A percentile compares a stretch with the other conserved stretches of the same genome.
Evolutionary conservation across 2,797 vertebrate species (phyloP).

Genomic region (Sebastes ruberrimus): DNA sequence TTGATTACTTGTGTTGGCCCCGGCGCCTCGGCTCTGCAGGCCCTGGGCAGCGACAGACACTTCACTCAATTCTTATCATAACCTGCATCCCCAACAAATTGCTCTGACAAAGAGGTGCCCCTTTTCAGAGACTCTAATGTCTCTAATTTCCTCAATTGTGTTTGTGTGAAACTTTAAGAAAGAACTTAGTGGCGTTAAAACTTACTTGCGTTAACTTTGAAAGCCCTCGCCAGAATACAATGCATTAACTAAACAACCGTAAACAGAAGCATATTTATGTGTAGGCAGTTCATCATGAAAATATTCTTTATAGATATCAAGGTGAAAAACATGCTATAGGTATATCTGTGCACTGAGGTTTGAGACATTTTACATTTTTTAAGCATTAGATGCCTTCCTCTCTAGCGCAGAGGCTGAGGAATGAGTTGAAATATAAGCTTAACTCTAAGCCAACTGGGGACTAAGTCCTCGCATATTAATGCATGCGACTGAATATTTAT

Average conservation of each 20-base stretch:
- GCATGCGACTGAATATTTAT: constrained; percentile 63
- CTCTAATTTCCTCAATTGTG: background rate
- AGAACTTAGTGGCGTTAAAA: too few species aligned
- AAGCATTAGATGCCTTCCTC: background rate
- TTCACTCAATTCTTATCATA: constrained; percentile 74
- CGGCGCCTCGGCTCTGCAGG: constrained; percentile 13
- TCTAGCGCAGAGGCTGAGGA: constrained; percentile 17
- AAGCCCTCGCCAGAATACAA: background rate
- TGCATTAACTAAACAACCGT: background rate
- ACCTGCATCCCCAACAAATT: constrained; percentile 76
- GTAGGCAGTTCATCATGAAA: background rate
- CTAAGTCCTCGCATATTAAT: constrained; percentile 59
- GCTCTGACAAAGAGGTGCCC: constrained; percentile 66
- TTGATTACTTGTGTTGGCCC: constrained; percentile 72
- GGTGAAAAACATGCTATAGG: background rate
- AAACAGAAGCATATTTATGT: background rate
- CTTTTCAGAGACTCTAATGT: constrained; percentile 47
- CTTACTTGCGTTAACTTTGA: too few species aligned
- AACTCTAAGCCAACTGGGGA: constrained; percentile 44
- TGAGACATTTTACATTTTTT: background rate
- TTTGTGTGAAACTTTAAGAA: background rate
- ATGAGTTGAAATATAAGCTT: constrained; percentile 48
- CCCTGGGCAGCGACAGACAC: constrained; percentile 48
- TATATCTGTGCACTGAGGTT: background rate
- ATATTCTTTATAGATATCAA: background rate